Percentiles rank a stretch among this genome's conserved stretches.
phyloP scores from a whole-genome alignment of 2,113 vertebrate species.

The Thermophis baileyi region DNA sequence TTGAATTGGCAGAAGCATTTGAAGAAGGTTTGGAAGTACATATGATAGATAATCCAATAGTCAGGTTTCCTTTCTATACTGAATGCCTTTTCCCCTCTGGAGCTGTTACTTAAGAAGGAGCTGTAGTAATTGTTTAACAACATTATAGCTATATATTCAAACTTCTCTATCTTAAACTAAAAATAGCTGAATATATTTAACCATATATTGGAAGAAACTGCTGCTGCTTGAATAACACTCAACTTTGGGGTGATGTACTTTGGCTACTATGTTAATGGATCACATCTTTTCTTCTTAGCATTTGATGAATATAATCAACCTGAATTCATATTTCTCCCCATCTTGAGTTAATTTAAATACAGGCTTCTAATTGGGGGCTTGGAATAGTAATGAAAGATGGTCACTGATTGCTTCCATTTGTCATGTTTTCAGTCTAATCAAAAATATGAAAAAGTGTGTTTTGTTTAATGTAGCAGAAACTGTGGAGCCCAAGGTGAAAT shows the following conservation, averaged over 20 bases:
- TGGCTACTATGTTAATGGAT: neutral
- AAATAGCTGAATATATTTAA: neutral
- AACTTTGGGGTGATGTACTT: neutral
- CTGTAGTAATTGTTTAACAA: neutral
- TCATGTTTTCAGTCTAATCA: slow-evolving; percentile 21
- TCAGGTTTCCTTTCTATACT: neutral
- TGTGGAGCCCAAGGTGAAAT: slow-evolving; percentile 39
- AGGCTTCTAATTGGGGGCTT: slow-evolving; percentile 10
- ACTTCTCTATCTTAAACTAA: neutral
- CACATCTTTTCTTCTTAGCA: slow-evolving; percentile 1
- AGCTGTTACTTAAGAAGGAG: neutral
- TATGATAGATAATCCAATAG: neutral
- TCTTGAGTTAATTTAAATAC: slow-evolving; percentile 21
- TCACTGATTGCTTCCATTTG: slow-evolving; percentile 23
- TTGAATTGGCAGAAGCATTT: neutral
- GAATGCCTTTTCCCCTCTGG: neutral
- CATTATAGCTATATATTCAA: neutral
- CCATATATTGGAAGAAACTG: neutral
- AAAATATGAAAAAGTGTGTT: slow-evolving; percentile 1
- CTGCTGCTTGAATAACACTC: neutral
- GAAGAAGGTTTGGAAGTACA: neutral
- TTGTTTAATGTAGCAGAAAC: slow-evolving; percentile 35
- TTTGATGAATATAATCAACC: slow-evolving; percentile 23
- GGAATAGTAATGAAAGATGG: slow-evolving; percentile 23
- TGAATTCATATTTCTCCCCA: slow-evolving; percentile 8